Conservation (phyloP, 2,797 vertebrate species). For the Paramormyrops hopkinsi region DNA sequence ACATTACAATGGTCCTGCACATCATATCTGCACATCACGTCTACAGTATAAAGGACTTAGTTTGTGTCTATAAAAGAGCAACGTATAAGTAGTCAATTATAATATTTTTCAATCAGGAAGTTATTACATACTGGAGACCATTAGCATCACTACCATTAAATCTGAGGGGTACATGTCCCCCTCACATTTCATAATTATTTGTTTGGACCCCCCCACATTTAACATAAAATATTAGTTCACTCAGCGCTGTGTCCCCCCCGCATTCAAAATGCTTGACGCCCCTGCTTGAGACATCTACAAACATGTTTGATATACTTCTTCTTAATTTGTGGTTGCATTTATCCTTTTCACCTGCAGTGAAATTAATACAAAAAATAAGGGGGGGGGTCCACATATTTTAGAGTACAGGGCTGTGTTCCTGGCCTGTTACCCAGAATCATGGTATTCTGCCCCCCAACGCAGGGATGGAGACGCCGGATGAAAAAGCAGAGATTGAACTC, state of each 20-base stretch:
- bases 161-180: too few species aligned
- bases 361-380: background rate
- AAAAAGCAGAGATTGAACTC: constrained; percentile 13
- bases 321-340: background rate
- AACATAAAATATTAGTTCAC: too few species aligned
- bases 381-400: background rate
- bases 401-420: background rate
- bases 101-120: background rate
- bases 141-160: too few species aligned
- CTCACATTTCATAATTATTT: too few species aligned
- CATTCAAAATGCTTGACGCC: too few species aligned
- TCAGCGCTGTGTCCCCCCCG: too few species aligned
- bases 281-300: background rate
- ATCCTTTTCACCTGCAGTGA: background rate
- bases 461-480: background rate
- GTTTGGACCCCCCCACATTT: too few species aligned
- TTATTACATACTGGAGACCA: background rate
- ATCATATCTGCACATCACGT: background rate
- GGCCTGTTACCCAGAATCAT: constrained; percentile 6
- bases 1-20: background rate
- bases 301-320: background rate
- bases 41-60: background rate
- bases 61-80: background rate
- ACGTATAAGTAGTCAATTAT: background rate
- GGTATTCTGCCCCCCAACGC: background rate